Base-by-base conservation (phyloP, 2,888 invertebrate species). In the Acronicta alni region DNA sequence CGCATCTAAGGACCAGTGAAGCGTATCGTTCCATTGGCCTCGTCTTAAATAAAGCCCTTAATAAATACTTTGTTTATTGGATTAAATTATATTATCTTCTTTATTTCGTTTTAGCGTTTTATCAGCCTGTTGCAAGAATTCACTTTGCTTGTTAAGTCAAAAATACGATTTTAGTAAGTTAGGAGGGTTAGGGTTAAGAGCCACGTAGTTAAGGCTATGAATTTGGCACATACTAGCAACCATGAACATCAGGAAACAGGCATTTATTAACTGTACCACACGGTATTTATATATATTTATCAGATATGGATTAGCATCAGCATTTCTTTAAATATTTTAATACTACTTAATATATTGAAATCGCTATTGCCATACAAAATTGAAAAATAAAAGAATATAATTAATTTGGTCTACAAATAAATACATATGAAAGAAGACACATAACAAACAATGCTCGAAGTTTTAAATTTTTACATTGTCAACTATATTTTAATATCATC, bases 1-100 rank as follows among this genome's bases (percentile, higher is more conserved):
- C 83, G 83, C 77, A 75, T 81, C 79, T 80, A 75, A 77, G 67
- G 75, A 65, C 79, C 79, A 74, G 77, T 79, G 70, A 71, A 76
- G 79, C 76, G 78, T 73, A 75, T 72, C 71, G 62, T 72, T 79
- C 79, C 81, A 88, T 87, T 85, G 83, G 83, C 84, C 77, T 80
- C 76, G 73, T 83, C 80, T 80, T 77, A 79, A 77, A 61, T 61
- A 64, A 37, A 54, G 55, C 54, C 41, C 53, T 56, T 67, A 42
- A 57, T 71, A 75, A 67, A 68, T 67, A 68, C 55, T 60, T 65
- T 69, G 66, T 67, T 71, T 69, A 77, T 66, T 72, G 56, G 54
- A 77, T 66, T 58, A 65, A 62, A 65, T 67, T 59, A 18, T 47
- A 54, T 51, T 43, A 57, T 53, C 55, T 53, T 48, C 49, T 61